A percentile compares a stretch with the other conserved stretches of the same genome.
Evolutionary conservation across 2,113 vertebrate species (phyloP).

Genomic region (Apistogramma diplotaenia): DNA sequence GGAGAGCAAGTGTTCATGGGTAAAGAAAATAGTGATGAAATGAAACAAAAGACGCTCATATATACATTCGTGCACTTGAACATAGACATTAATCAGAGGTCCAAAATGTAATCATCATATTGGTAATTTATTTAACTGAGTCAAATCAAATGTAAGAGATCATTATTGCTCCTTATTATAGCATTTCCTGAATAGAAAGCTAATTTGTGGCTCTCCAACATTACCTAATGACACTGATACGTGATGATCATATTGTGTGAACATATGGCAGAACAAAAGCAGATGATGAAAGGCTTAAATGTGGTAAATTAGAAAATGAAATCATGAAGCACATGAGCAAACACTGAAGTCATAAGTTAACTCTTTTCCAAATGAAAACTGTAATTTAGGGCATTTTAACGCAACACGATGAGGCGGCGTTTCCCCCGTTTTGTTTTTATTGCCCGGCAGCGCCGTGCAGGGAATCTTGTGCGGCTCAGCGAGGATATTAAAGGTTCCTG

Average conservation of each 20-base stretch:
- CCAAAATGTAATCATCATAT: slow-evolving; percentile 31
- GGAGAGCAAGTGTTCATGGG: neutral
- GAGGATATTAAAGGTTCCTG: slow-evolving; percentile 39
- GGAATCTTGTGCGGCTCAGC: neutral
- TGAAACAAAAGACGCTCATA: neutral
- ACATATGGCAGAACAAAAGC: slow-evolving; percentile 29
- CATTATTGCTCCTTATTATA: neutral
- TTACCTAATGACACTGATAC: slow-evolving; percentile 11
- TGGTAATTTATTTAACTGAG: slow-evolving; percentile 41
- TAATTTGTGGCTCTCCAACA: slow-evolving; percentile 2
- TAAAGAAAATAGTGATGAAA: neutral
- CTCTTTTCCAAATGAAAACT: neutral
- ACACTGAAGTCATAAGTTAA: neutral
- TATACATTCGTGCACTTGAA: neutral
- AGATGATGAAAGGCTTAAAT: slow-evolving; percentile 3
- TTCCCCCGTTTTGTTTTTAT: slow-evolving; percentile 20
- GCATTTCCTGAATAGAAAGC: neutral
- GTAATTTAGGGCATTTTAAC: neutral
- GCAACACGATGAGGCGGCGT: neutral
- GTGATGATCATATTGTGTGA: slow-evolving; percentile 30
- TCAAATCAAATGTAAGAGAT: slow-evolving; percentile 23
- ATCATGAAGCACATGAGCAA: neutral
- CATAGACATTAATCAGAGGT: slow-evolving; percentile 25
- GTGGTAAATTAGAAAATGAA: neutral
- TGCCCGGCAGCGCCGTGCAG: neutral